phyloP scores from a whole-genome alignment of 1,140 invertebrate genomes.

The Drosophila punjabiensis region DNA sequence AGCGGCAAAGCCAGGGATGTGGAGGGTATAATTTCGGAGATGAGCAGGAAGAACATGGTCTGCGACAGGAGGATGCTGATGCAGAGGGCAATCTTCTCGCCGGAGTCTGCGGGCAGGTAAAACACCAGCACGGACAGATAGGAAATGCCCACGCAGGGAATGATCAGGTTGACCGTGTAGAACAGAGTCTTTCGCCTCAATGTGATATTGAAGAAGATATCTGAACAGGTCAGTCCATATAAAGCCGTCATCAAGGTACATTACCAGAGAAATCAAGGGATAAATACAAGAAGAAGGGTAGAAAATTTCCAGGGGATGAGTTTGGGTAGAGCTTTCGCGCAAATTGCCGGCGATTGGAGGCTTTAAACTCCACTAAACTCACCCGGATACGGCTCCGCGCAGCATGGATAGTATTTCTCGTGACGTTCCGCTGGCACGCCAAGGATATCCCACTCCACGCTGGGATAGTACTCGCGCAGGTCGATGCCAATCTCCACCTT shows the following conservation, averaged over 20 bases:
- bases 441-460: conserved; percentile 99
- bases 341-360: conserved; percentile 56
- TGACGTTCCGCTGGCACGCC: conserved; percentile 96
- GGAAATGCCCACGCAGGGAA: conserved; percentile 97
- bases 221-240: conserved; percentile 85
- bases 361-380: conserved; percentile 81
- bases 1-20: conserved; percentile 98
- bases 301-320: conserved; percentile 55
- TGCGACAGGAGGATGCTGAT: conserved; percentile 99
- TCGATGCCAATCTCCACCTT: conserved; percentile 95
- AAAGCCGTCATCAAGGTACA: conserved; percentile 63
- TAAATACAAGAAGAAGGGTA: neutral
- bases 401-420: conserved; percentile 95
- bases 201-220: conserved; percentile 99
- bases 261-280: neutral
- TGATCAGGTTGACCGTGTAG: conserved; percentile 98
- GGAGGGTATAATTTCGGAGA: conserved; percentile 99
- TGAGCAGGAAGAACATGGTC: conserved; percentile 99
- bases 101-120: conserved; percentile 98
- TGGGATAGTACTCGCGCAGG: conserved; percentile 97
- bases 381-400: conserved; percentile 94
- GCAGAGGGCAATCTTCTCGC: conserved; percentile 99
- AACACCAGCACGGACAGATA: conserved; percentile 97
- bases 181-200: conserved; percentile 97
- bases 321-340: conserved; percentile 82